Conservation (phyloP, 2,113 vertebrate genomes). For the Sylvietta virens region DNA sequence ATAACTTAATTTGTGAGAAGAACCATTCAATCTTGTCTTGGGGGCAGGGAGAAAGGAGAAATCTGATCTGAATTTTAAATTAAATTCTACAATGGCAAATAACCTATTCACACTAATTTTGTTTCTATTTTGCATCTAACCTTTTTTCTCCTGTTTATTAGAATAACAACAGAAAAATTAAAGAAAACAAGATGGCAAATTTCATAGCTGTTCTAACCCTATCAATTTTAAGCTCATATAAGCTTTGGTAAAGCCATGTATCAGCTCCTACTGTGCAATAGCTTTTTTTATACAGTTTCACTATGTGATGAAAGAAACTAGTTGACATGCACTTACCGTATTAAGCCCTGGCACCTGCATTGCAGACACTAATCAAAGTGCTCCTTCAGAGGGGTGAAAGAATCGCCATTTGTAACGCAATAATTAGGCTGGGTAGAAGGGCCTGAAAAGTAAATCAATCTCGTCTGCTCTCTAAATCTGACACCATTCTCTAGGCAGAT, state of each 20-base stretch:
- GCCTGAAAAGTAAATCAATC: conserved; percentile 78
- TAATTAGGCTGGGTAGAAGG: conserved; percentile 76
- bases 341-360: conserved; percentile 69
- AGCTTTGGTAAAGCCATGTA: not conserved
- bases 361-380: conserved; percentile 74
- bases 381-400: conserved; percentile 73
- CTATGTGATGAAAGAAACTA: conserved; percentile 54
- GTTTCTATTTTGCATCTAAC: not conserved
- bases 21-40: not conserved
- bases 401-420: conserved; percentile 76
- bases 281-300: conserved; percentile 40
- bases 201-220: not conserved
- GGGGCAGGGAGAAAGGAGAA: not conserved
- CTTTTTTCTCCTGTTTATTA: not conserved
- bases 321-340: conserved; percentile 73
- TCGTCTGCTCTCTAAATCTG: conserved; percentile 69
- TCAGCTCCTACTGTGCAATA: not conserved
- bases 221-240: conserved; percentile 8
- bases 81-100: not conserved
- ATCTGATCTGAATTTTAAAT: conserved; percentile 13
- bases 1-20: not conserved
- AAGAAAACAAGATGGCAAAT: not conserved
- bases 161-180: not conserved
- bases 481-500: conserved; percentile 73
- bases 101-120: not conserved